phyloP scores from a whole-genome alignment of 1,140 invertebrate genomes.

The Sweltsa coloradensis region DNA sequence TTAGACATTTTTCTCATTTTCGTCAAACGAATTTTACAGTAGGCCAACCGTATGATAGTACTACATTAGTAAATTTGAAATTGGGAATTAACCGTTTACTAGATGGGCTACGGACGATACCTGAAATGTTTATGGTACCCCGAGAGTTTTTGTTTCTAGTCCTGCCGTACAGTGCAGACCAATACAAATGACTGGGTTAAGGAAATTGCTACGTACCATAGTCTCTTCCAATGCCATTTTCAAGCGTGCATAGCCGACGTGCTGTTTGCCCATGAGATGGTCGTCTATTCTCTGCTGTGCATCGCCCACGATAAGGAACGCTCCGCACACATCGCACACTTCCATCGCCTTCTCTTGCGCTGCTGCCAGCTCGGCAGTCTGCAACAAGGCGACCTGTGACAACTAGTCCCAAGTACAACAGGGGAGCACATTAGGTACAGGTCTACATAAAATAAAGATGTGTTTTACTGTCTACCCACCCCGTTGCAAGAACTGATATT shows the following conservation, averaged over 20 bases:
- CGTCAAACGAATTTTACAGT: too few relatives aligned
- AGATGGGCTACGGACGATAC: background rate
- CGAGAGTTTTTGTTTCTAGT: background rate
- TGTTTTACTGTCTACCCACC: too few relatives aligned
- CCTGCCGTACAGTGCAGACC: background rate
- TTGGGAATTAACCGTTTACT: background rate
- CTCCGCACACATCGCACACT: constrained; percentile 95
- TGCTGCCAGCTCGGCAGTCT: constrained; percentile 58
- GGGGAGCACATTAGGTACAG: too few relatives aligned
- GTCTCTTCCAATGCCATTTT: constrained; percentile 52
- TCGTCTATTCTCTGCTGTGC: constrained; percentile 96
- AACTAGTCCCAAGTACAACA: too few relatives aligned
- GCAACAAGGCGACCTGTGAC: too few relatives aligned
- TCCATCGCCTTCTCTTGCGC: constrained; percentile 97
- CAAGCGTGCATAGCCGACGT: constrained; percentile 75
- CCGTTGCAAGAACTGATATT: too few relatives aligned
- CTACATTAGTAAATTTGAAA: background rate
- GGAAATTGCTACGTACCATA: constrained; percentile 11
- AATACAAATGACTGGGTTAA: background rate
- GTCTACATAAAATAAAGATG: too few relatives aligned
- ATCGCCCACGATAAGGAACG: constrained; percentile 96
- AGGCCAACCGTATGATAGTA: background rate
- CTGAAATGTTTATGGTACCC: background rate
- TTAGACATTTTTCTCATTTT: too few relatives aligned
- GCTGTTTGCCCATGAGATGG: constrained; percentile 95